Evolutionary conservation across 1,140 invertebrate genomes (phyloP), one percentile per base, ranked within the genome.

Genomic region (Contarinia nasturtii): DNA sequence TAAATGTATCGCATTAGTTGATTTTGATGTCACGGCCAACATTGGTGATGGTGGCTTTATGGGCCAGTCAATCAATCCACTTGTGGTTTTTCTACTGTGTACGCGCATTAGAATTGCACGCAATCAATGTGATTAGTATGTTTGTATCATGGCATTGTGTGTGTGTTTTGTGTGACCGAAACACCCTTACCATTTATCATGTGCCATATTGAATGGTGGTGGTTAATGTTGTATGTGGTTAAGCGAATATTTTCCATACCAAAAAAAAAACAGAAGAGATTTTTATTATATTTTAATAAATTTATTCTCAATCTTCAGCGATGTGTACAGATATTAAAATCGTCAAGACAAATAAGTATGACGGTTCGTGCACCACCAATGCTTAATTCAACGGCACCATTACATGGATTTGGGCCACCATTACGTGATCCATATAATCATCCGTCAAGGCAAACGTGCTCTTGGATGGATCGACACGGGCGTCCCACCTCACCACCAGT

Each of bases 401-500:
- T 63, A 7, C 61, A 63, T 67, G 61, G 65, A 64, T 65, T 72
- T 54, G 47, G 61, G 7, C 61, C 61, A 46, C 61, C 59, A 19
- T 21, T 2, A 47, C 64, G 59, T 49, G 65, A 63, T 58, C 73
- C 72, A 10, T 76, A 71, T 53, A 67, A 72, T 19, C 70, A 79
- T 51, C 61, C 61, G 50, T 64, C 58, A 53, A 74, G 83, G 34
- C 83, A 88, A 52, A 83, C 80, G 17, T 92, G 88, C 66, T 85
- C 83, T 15, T 93, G 89, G 89, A 88, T 91, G 71, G 86, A 92
- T 63, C 71, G 85, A 22, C 80, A 86, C 53, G 88, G 87, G 20
- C 68, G 86, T 48, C 82, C 86, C 1, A 84, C 84, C 5, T 90
- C 86, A 1, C 88, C 88, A 15, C 89, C 85, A 33, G 69, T 77